Conservation (phyloP, 2,113 vertebrate genomes). For the Pseudorhombus dupliciocellatus region DNA sequence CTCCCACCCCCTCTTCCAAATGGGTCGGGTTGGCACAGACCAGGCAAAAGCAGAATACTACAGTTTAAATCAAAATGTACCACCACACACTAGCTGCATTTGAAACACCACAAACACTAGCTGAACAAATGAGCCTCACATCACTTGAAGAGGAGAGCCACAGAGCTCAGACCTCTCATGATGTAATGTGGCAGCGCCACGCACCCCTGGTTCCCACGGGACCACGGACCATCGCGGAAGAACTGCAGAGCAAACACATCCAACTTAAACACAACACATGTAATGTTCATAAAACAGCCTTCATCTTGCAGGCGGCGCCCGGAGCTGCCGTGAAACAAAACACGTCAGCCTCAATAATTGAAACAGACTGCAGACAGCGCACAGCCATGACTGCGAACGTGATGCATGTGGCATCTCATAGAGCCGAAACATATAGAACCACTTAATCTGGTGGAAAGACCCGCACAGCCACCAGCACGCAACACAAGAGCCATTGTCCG, state of each 20-base stretch:
- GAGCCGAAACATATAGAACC: neutral
- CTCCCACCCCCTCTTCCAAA: slow-evolving; percentile 4
- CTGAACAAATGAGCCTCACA: no score
- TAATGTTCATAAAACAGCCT: neutral
- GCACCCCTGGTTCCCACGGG: neutral
- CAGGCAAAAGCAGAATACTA: neutral
- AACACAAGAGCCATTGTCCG: neutral
- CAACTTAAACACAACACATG: neutral
- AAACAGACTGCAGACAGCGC: neutral
- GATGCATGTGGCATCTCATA: neutral
- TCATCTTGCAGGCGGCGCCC: neutral
- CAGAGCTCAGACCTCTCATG: neutral
- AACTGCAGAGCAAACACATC: neutral
- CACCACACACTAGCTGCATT: neutral
- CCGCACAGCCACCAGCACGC: neutral
- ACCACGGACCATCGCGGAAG: neutral
- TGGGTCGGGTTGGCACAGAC: neutral
- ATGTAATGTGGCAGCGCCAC: neutral
- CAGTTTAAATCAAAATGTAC: neutral
- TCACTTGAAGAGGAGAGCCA: neutral
- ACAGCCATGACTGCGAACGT: neutral
- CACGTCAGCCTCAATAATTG: neutral
- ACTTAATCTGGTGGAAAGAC: neutral
- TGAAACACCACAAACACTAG: no score
- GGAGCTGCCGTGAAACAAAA: slow-evolving; percentile 1